These are phyloP conservation scores for Otus sunia DNA, from an alignment of 2,113 vertebrate species.

Conservation along the genomic window DNA sequence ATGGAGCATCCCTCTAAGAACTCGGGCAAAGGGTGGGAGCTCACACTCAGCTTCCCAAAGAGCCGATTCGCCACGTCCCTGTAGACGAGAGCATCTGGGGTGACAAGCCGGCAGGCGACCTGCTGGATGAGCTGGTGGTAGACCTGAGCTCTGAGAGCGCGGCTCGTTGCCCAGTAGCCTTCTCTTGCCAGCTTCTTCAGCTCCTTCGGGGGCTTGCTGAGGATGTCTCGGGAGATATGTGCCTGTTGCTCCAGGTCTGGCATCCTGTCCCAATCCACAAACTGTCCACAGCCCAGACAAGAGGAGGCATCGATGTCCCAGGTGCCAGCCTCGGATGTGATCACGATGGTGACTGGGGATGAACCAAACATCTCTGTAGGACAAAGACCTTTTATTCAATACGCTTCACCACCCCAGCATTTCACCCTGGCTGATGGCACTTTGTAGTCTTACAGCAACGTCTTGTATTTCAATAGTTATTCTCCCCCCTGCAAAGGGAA, in stretches of 20 bases:
- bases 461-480: not conserved
- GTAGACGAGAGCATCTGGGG: slow-evolving; percentile 74
- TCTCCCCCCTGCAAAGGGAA: not conserved
- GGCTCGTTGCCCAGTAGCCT: slow-evolving; percentile 79
- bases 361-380: slow-evolving; percentile 56
- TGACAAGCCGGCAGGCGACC: slow-evolving; percentile 71
- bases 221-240: slow-evolving; percentile 47
- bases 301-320: slow-evolving; percentile 76
- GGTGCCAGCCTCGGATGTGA: slow-evolving; percentile 75
- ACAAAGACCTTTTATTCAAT: not conserved
- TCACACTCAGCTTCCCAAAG: slow-evolving; percentile 74
- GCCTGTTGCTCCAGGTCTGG: slow-evolving; percentile 48
- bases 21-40: slow-evolving; percentile 77
- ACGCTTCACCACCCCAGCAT: accelerated
- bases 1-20: slow-evolving; percentile 81
- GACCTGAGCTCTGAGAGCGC: slow-evolving; percentile 76
- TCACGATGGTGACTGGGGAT: slow-evolving; percentile 70
- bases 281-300: slow-evolving; percentile 76
- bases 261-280: slow-evolving; percentile 87
- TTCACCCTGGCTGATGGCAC: not conserved
- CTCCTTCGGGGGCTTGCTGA: slow-evolving; percentile 66
- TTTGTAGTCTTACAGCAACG: not conserved
- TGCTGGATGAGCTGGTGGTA: slow-evolving; percentile 82
- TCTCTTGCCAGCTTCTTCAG: slow-evolving; percentile 81
- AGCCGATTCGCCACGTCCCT: slow-evolving; percentile 65